phyloP scores from a whole-genome alignment of 1,140 invertebrate genomes.

The Procambarus virginalis region DNA sequence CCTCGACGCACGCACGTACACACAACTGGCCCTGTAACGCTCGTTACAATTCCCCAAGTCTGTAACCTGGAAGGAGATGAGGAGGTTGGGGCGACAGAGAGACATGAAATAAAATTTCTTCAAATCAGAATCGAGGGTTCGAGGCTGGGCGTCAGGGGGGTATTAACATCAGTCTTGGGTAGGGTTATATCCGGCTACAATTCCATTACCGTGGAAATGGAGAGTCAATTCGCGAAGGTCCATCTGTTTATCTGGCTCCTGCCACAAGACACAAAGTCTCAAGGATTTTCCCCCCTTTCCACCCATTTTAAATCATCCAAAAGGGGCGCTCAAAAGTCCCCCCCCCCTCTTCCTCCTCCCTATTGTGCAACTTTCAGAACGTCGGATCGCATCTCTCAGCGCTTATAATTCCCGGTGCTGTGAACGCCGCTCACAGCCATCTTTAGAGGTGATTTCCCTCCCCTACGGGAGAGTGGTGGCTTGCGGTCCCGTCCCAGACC shows the following conservation, averaged over 20 bases:
- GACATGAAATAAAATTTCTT: constrained; percentile 1
- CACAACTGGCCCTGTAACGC: neutral
- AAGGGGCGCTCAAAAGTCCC: too few species aligned
- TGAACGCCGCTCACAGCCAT: neutral
- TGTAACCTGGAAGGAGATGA: neutral
- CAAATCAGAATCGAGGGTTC: neutral
- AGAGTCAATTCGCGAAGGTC: neutral
- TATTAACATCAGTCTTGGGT: neutral
- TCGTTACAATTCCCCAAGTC: neutral
- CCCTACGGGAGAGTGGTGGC: neutral
- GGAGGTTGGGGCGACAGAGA: neutral
- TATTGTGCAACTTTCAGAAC: neutral
- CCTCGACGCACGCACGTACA: neutral
- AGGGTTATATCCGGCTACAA: neutral
- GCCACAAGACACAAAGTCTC: neutral
- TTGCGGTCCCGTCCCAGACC: neutral
- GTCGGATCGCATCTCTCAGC: neutral
- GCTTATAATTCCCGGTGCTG: neutral
- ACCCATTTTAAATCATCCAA: too few species aligned
- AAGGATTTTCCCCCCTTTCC: neutral
- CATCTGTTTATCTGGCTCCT: neutral
- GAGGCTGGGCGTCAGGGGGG: neutral
- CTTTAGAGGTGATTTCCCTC: neutral
- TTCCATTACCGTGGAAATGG: neutral
- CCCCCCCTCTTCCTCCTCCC: neutral